Conservation (phyloP, 2,113 vertebrate genomes). For the Oxygymnocypris stewartii region DNA sequence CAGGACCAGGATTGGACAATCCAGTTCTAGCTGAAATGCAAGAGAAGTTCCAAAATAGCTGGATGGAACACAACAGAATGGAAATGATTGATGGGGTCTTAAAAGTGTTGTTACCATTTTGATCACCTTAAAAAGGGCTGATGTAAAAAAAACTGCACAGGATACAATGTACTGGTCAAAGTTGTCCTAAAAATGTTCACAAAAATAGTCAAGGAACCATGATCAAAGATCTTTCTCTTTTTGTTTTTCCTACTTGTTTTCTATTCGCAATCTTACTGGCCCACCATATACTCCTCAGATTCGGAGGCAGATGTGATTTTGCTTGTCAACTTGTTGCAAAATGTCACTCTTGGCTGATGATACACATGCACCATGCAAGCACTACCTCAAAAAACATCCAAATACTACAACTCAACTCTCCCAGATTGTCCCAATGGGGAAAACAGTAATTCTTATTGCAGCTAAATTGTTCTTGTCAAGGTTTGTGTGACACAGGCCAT, state of each 20-base stretch:
- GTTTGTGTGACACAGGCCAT: constrained; percentile 34
- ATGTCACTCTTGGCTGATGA: constrained; percentile 2
- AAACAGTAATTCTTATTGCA: background rate
- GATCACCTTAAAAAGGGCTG: no score
- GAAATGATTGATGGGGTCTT: background rate
- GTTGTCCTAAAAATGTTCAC: no score
- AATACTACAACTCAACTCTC: background rate
- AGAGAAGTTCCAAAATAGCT: background rate
- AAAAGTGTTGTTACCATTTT: background rate
- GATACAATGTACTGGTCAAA: no score
- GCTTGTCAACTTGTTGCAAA: background rate
- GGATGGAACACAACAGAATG: background rate
- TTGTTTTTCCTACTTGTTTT: background rate
- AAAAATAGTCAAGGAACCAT: background rate
- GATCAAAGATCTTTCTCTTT: background rate
- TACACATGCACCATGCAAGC: background rate
- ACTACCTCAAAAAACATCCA: background rate
- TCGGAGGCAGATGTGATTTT: background rate
- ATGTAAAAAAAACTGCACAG: no score
- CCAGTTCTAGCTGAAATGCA: background rate
- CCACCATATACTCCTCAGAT: background rate
- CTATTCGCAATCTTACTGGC: background rate
- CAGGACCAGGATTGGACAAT: background rate
- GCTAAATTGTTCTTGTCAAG: background rate
- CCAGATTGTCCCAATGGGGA: background rate